Conservation (phyloP, 2,797 vertebrate species). For the Chromobotia macracanthus region DNA sequence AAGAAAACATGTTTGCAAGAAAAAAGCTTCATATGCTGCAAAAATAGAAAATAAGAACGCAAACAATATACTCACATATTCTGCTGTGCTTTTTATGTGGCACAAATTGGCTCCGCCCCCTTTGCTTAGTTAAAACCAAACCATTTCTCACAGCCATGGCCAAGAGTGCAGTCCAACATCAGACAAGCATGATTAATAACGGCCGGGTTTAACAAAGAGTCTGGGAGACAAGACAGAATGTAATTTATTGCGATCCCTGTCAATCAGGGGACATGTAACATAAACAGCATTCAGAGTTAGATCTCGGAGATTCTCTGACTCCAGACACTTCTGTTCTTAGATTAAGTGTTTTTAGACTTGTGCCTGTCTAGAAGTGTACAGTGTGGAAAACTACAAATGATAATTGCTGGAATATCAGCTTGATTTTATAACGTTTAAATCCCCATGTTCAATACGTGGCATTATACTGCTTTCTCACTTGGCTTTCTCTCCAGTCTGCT, state of each 20-base stretch:
- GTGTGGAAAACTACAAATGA: constrained; percentile 6
- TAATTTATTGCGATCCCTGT: constrained; percentile 14
- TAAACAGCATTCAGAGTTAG: neutral
- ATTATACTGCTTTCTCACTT: neutral
- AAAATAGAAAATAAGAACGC: neutral
- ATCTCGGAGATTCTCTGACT: neutral
- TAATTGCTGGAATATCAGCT: constrained; percentile 15
- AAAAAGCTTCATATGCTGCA: neutral
- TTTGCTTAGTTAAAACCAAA: constrained; percentile 25
- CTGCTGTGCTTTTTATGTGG: neutral
- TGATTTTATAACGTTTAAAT: constrained; percentile 6
- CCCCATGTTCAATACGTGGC: neutral
- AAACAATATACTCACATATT: neutral
- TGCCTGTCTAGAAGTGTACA: constrained; percentile 18
- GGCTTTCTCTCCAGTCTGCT: neutral
- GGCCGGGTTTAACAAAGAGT: constrained; percentile 22
- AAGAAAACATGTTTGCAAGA: too few relatives aligned
- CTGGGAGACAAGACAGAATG: constrained; percentile 6
- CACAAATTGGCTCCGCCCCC: constrained; percentile 9
- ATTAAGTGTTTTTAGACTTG: constrained; percentile 7
- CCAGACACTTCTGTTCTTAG: constrained; percentile 15
- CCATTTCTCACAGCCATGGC: constrained; percentile 36
- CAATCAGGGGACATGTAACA: constrained; percentile 18
- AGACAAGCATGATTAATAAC: constrained; percentile 42
- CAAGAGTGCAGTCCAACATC: constrained; percentile 37